Conservation (phyloP, 2,888 invertebrate genomes). For the Phengaris alcon region DNA sequence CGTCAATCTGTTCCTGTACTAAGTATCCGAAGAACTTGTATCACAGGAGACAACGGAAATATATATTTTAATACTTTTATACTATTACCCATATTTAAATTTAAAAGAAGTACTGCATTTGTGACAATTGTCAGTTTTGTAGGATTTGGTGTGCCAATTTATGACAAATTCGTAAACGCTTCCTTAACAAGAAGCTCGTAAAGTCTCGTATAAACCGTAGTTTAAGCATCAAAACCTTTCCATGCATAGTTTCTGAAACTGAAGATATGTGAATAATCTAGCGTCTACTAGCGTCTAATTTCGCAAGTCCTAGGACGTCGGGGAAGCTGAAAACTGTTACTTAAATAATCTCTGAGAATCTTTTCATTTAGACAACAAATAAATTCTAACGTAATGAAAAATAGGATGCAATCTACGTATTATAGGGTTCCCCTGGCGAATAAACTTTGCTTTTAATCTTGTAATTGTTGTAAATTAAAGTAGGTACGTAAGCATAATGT, state of each 20-base stretch:
- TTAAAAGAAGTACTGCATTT: too few relatives aligned
- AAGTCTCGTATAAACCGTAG: not conserved
- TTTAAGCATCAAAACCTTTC: not conserved
- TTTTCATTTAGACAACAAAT: constrained; percentile 8
- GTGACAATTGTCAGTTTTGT: too few relatives aligned
- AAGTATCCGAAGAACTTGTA: too few relatives aligned
- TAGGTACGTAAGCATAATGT: too few relatives aligned
- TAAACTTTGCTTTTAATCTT: not conserved
- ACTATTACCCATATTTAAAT: too few relatives aligned
- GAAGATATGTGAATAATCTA: not conserved
- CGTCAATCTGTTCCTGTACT: too few relatives aligned
- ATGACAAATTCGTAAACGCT: too few relatives aligned
- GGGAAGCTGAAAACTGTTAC: not conserved
- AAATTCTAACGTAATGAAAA: constrained; percentile 10
- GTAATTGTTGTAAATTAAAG: not conserved
- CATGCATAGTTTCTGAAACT: not conserved
- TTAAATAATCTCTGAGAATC: not conserved
- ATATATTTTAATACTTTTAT: too few relatives aligned
- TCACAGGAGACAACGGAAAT: too few relatives aligned
- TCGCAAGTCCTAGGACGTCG: not conserved
- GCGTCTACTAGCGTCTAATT: not conserved
- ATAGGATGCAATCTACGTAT: constrained; percentile 1
- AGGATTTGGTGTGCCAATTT: too few relatives aligned
- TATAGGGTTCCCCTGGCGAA: not conserved
- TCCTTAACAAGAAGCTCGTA: not conserved